Evolutionary conservation across 2,113 vertebrate species (phyloP).

Genomic region (Alces alces): DNA sequence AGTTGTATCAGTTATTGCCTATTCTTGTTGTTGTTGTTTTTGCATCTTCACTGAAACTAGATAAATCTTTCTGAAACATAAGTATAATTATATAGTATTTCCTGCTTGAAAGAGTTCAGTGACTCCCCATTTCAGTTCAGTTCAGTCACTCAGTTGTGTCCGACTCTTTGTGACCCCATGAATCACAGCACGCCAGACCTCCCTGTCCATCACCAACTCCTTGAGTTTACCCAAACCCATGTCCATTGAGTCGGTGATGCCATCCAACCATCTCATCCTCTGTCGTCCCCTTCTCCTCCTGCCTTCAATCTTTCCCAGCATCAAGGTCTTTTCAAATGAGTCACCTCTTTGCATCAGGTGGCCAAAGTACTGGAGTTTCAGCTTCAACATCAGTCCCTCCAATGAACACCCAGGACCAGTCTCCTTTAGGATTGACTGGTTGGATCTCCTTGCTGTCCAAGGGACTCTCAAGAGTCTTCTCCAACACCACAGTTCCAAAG

Average conservation of each 20-base stretch:
- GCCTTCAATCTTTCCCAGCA: neutral
- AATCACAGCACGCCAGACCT: fast-evolving
- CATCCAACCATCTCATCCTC: neutral
- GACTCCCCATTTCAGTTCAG: neutral
- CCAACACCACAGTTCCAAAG: neutral
- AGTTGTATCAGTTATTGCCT: neutral
- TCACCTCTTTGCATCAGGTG: neutral
- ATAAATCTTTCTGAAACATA: neutral
- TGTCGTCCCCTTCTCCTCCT: neutral
- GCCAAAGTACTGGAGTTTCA: neutral
- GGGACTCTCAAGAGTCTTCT: neutral
- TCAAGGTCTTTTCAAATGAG: neutral
- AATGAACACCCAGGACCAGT: neutral
- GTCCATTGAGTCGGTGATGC: neutral
- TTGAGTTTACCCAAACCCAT: neutral
- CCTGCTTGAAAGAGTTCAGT: neutral
- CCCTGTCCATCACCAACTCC: neutral
- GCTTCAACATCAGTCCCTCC: neutral
- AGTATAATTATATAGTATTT: neutral
- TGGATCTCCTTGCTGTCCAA: fast-evolving
- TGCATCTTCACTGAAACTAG: neutral
- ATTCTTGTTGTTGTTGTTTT: neutral
- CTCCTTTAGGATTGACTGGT: neutral
- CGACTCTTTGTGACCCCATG: neutral
- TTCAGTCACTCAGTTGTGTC: neutral